phyloP scores from a whole-genome alignment of 1,140 invertebrate species.

The Mizuhopecten yessoensis region DNA sequence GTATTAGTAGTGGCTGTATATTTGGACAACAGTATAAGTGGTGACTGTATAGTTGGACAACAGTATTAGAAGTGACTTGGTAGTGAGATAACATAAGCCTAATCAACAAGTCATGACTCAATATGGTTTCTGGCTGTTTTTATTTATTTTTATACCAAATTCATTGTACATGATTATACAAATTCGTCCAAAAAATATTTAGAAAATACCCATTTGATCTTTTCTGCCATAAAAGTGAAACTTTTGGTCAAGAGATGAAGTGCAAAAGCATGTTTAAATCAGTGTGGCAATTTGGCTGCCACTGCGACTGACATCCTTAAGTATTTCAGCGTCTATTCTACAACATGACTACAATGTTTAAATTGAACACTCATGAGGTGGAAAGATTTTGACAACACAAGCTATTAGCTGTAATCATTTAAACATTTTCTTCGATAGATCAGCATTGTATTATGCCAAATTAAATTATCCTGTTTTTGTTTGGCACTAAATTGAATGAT shows the following conservation, averaged over 20 bases:
- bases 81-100: no score
- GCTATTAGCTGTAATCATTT: slow-evolving; percentile 16
- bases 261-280: not conserved
- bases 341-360: not conserved
- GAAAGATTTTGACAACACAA: not conserved
- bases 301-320: not conserved
- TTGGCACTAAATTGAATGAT: slow-evolving; percentile 28
- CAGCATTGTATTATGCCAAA: not conserved
- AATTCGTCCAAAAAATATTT: no score
- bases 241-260: not conserved
- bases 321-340: not conserved
- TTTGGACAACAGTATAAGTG: no score
- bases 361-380: slow-evolving; percentile 30
- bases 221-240: not conserved
- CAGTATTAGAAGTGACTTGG: no score
- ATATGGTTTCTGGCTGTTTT: not conserved
- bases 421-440: not conserved
- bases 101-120: not conserved
- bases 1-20: no score
- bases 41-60: no score
- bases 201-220: not conserved
- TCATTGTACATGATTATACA: no score
- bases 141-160: not conserved
- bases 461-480: slow-evolving; percentile 22
- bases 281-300: not conserved